These are phyloP conservation scores for Periophthalmus magnuspinnatus DNA, from an alignment of 2,797 vertebrate genomes.

Conservation along the genomic window DNA sequence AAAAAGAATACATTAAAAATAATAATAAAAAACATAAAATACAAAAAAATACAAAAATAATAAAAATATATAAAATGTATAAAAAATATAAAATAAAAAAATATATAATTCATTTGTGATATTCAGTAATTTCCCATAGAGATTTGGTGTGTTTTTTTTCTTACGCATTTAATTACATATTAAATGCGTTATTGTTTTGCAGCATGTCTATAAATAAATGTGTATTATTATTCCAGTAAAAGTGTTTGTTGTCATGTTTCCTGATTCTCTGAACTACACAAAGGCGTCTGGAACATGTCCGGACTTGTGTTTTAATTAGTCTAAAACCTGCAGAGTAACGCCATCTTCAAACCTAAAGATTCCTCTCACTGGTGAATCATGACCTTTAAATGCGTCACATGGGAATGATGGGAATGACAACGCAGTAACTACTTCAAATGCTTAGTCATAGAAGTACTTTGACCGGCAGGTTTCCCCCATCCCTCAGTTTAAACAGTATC, in stretches of 20 bases:
- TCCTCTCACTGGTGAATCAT: constrained; percentile 59
- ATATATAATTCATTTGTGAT: neutral
- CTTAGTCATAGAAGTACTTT: constrained; percentile 61
- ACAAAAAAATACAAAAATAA: no score
- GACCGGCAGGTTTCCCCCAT: constrained; percentile 23
- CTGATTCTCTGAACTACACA: neutral
- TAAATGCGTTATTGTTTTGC: neutral
- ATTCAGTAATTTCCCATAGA: no score
- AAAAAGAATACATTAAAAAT: no score
- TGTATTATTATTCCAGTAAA: neutral
- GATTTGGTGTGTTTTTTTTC: neutral
- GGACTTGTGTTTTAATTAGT: neutral
- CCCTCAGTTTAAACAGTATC: constrained; percentile 1
- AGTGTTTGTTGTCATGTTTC: neutral
- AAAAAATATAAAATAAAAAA: no score
- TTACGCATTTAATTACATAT: neutral
- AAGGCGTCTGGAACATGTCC: neutral
- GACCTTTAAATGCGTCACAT: neutral
- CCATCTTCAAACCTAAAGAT: constrained; percentile 24
- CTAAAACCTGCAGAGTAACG: neutral
- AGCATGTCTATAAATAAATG: neutral
- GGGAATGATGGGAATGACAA: constrained; percentile 24
- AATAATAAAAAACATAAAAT: no score
- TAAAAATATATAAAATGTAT: no score
- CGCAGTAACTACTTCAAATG: constrained; percentile 18